Conservation (phyloP, 2,797 vertebrate species). For the Tragelaphus eurycerus region DNA sequence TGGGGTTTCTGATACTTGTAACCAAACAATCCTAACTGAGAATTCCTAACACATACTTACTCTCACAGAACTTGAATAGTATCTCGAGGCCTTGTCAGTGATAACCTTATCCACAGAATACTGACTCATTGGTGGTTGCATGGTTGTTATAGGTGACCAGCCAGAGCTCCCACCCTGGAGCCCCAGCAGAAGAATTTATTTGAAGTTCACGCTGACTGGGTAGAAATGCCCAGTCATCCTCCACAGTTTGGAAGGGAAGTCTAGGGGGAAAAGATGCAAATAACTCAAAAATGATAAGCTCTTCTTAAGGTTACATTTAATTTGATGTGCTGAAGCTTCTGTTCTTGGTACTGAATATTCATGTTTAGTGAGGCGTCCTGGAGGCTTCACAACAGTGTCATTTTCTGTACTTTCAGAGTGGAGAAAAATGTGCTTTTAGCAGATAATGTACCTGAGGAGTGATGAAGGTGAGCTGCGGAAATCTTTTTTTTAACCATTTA, state of each 20-base stretch:
- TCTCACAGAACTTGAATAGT: not conserved
- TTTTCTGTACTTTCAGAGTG: constrained; percentile 29
- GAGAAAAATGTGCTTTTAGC: constrained; percentile 52
- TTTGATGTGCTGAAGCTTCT: constrained; percentile 55
- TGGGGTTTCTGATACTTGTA: not conserved
- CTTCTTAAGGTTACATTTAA: constrained; percentile 62
- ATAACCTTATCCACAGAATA: not conserved
- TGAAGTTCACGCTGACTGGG: not conserved
- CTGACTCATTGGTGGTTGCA: not conserved
- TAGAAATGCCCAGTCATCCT: constrained; percentile 16
- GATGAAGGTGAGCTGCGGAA: constrained; percentile 1
- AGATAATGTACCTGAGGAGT: constrained; percentile 24
- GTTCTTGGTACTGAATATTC: constrained; percentile 69
- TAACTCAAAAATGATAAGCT: constrained; percentile 50
- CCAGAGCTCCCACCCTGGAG: not conserved
- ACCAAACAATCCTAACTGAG: not conserved
- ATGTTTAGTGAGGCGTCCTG: constrained; percentile 53
- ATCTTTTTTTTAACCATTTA: constrained; percentile 37
- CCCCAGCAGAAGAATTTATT: not conserved
- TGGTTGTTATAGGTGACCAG: not conserved
- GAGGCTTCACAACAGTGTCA: constrained; percentile 44
- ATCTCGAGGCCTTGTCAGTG: not conserved
- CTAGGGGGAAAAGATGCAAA: not conserved
- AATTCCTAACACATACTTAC: not conserved
- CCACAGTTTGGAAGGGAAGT: not conserved